phyloP scores from a whole-genome alignment of 2,113 vertebrate genomes.

The Leucosticte australis region DNA sequence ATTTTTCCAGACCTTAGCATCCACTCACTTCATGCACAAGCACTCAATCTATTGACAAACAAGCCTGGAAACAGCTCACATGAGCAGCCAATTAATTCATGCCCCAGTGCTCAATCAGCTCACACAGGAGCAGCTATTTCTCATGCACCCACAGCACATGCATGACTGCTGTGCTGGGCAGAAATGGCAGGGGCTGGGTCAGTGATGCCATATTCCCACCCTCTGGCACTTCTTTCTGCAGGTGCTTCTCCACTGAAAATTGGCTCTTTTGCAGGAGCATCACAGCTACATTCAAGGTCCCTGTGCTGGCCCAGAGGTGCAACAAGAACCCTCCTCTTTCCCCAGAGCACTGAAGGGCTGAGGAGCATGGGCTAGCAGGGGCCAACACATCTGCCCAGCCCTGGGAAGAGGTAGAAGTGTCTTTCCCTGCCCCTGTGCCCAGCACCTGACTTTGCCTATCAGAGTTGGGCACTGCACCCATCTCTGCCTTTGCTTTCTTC shows the following conservation, averaged over 20 bases:
- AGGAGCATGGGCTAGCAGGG: rapidly evolving
- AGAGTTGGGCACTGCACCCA: background rate
- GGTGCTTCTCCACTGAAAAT: background rate
- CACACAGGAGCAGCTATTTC: background rate
- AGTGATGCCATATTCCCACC: background rate
- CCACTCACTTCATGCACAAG: background rate
- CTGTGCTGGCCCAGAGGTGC: background rate
- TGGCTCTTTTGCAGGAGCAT: background rate
- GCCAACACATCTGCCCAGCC: background rate
- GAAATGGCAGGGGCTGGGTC: background rate
- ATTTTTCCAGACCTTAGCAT: background rate
- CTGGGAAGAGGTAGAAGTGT: background rate
- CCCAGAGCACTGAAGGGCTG: background rate
- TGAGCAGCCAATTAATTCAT: background rate
- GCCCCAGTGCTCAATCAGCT: background rate
- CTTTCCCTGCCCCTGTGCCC: background rate
- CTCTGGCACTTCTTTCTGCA: background rate
- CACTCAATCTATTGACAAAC: background rate
- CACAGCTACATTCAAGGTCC: background rate
- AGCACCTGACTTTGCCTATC: background rate
- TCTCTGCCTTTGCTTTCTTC: background rate
- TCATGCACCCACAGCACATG: background rate
- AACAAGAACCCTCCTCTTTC: background rate
- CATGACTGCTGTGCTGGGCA: background rate
- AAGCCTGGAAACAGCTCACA: rapidly evolving